phyloP scores from a whole-genome alignment of 2,797 vertebrate species.

The Hoplostethus atlanticus region DNA sequence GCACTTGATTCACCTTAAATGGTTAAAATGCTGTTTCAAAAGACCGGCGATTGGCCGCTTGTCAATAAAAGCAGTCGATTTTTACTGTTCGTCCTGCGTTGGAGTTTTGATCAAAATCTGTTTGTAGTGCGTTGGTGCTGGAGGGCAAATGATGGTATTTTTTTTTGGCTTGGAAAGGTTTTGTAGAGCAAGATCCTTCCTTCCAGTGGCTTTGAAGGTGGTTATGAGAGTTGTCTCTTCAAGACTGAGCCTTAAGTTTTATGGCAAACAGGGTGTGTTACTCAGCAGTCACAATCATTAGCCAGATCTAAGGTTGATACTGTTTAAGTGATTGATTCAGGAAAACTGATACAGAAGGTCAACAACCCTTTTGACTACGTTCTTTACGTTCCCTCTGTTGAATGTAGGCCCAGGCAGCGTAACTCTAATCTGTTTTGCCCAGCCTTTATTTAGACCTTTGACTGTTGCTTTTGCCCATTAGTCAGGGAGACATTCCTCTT shows the following conservation, averaged over 20 bases:
- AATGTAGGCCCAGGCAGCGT: conserved; percentile 34
- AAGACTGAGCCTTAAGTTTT: conserved; percentile 29
- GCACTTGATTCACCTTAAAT: conserved; percentile 7
- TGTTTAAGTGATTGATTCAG: conserved; percentile 74
- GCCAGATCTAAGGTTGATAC: conserved; percentile 65
- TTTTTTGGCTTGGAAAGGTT: conserved; percentile 50
- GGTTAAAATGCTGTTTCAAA: conserved; percentile 26
- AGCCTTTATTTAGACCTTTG: conserved; percentile 63
- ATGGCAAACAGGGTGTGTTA: conserved; percentile 63
- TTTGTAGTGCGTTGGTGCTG: conserved; percentile 51
- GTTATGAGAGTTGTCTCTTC: conserved; percentile 50
- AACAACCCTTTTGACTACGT: conserved; percentile 67
- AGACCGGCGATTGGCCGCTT: conserved; percentile 29
- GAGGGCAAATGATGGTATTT: conserved; percentile 57
- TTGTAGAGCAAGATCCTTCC: conserved; percentile 50
- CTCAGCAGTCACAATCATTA: conserved; percentile 50
- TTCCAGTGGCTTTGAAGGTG: conserved; percentile 43
- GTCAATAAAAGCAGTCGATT: conserved; percentile 40
- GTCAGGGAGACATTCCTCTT: conserved; percentile 43
- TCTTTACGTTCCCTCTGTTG: conserved; percentile 71
- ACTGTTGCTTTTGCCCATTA: conserved; percentile 45
- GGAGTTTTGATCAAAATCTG: conserved; percentile 57
- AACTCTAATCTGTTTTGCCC: conserved; percentile 52
- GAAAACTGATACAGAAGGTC: conserved; percentile 76
- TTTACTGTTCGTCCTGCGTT: conserved; percentile 36